Evolutionary conservation across 2,113 vertebrate species (phyloP).

Genomic region (Catharus minimus): DNA sequence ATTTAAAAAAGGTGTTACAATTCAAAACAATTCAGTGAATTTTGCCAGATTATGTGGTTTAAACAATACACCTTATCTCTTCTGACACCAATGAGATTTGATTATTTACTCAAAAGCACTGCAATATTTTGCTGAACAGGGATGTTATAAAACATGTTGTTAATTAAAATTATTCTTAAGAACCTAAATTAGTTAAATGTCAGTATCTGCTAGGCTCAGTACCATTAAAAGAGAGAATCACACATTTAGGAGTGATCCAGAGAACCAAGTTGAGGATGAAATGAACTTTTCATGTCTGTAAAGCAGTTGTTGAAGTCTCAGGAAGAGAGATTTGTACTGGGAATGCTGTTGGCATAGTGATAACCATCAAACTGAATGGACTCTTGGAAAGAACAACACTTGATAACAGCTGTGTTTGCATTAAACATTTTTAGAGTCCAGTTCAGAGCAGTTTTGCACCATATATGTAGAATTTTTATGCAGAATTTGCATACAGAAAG

Average conservation of each 20-base stretch:
- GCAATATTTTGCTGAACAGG: neutral
- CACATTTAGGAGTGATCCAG: neutral
- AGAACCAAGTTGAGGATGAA: neutral
- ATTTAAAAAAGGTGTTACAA: neutral
- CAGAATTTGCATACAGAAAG: slow-evolving; percentile 74
- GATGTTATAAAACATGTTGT: neutral
- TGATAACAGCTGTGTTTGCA: slow-evolving; percentile 75
- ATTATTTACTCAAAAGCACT: neutral
- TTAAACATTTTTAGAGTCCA: slow-evolving; percentile 68
- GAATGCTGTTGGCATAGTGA: slow-evolving; percentile 53
- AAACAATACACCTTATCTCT: neutral
- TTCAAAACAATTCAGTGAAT: neutral
- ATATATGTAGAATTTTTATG: slow-evolving; percentile 66
- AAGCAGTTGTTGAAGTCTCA: slow-evolving; percentile 13
- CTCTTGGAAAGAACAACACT: slow-evolving; percentile 69
- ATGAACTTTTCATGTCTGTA: neutral
- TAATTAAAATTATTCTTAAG: neutral
- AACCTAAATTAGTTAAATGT: neutral
- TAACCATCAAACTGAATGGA: slow-evolving; percentile 69
- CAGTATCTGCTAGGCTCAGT: neutral
- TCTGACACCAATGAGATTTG: neutral
- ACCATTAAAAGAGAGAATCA: neutral
- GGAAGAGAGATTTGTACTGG: slow-evolving; percentile 18
- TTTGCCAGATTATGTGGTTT: neutral
- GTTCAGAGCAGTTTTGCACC: slow-evolving; percentile 64